Evolutionary conservation across 2,888 invertebrate species (phyloP).

Genomic region (Ochlodes sylvanus): DNA sequence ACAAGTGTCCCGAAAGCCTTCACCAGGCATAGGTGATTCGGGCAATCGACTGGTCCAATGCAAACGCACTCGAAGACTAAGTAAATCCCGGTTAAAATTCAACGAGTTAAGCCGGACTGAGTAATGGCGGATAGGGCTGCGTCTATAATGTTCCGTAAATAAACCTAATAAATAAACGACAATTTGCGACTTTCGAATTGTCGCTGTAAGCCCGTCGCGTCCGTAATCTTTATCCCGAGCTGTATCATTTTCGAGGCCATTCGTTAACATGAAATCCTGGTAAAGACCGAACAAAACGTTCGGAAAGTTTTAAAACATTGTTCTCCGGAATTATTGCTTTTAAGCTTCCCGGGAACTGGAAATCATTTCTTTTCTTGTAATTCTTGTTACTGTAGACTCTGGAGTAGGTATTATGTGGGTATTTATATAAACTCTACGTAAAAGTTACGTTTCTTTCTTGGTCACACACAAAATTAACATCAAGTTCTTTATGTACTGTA

Average conservation of each 20-base stretch:
- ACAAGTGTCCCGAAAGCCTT: too few relatives aligned
- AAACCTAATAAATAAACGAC: conserved; percentile 64
- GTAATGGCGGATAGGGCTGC: conserved; percentile 66
- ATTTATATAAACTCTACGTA: too few relatives aligned
- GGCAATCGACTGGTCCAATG: conserved; percentile 38
- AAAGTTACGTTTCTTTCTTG: too few relatives aligned
- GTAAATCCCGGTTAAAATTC: conserved; percentile 77
- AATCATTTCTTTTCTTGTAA: background rate
- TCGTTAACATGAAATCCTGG: conserved; percentile 30
- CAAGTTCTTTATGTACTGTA: too few relatives aligned
- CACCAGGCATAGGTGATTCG: conserved; percentile 19
- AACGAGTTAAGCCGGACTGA: conserved; percentile 73
- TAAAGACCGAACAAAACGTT: conserved; percentile 10
- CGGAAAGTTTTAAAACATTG: conserved; percentile 18
- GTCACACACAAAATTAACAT: too few relatives aligned
- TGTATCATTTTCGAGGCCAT: conserved; percentile 35
- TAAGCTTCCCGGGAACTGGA: background rate
- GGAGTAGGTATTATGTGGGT: too few relatives aligned
- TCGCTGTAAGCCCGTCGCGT: conserved; percentile 31
- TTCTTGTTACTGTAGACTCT: background rate
- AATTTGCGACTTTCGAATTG: conserved; percentile 56
- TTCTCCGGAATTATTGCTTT: conserved; percentile 10
- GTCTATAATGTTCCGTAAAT: conserved; percentile 68
- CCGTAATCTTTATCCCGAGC: conserved; percentile 36
- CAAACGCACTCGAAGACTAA: conserved; percentile 50